phyloP scores from a whole-genome alignment of 2,888 invertebrate genomes.

The Halictus ligatus region DNA sequence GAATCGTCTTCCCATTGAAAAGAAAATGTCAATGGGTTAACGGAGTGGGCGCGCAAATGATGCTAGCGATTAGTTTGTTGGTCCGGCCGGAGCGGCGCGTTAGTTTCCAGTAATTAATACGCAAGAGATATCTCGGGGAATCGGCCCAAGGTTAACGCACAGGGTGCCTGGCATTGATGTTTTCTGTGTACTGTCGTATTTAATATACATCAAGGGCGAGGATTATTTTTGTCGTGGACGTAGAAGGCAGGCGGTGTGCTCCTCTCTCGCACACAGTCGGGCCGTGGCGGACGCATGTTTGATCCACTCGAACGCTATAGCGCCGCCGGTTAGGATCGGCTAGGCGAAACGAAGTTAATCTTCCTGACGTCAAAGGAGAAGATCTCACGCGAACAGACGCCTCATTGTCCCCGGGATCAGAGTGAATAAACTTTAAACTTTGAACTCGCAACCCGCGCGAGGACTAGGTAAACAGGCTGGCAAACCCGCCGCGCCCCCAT shows the following conservation, averaged over 20 bases:
- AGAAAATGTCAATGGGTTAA: background rate
- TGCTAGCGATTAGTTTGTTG: background rate
- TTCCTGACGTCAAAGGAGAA: constrained; percentile 31
- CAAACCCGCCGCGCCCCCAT: background rate
- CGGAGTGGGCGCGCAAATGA: too few species aligned
- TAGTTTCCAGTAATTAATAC: background rate
- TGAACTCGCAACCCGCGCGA: background rate
- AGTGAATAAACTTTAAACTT: constrained; percentile 41
- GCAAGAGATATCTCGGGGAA: background rate
- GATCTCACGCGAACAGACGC: constrained; percentile 34
- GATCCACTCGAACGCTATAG: constrained; percentile 57
- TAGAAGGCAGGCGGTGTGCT: constrained; percentile 32
- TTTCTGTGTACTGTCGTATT: constrained; percentile 27
- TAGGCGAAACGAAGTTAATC: constrained; percentile 54
- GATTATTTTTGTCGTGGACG: constrained; percentile 49
- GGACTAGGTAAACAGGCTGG: background rate
- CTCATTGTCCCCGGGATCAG: constrained; percentile 42
- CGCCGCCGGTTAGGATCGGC: constrained; percentile 54
- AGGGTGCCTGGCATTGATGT: constrained; percentile 12
- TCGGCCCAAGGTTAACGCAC: constrained; percentile 15
- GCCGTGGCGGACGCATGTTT: constrained; percentile 54
- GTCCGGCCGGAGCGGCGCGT: background rate
- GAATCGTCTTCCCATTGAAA: too few species aligned
- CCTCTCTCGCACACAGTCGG: constrained; percentile 41
- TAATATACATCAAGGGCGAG: constrained; percentile 56